These are phyloP conservation scores for Cordylochernes scorpioides DNA, from an alignment of 2,888 invertebrate genomes.

Conservation along the genomic window DNA sequence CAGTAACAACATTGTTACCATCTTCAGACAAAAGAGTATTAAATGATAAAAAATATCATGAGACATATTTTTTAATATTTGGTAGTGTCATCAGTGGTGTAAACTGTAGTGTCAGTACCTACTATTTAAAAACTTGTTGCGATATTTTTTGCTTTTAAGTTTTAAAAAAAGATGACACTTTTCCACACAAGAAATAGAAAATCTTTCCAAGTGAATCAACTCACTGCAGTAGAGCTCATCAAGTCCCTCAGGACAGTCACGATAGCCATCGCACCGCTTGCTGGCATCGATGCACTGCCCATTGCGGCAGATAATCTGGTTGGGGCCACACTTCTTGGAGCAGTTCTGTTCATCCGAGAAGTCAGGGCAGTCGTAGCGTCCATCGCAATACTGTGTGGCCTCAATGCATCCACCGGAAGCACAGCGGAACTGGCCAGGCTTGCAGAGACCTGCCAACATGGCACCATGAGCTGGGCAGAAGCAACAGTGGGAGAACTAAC, in stretches of 20 bases:
- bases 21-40: too few species aligned
- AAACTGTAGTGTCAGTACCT: too few species aligned
- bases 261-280: slow-evolving; percentile 12
- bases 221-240: slow-evolving; percentile 13
- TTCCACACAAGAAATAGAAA: too few species aligned
- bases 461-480: background rate
- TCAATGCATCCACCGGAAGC: slow-evolving; percentile 35
- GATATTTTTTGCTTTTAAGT: too few species aligned
- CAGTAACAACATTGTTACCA: too few species aligned
- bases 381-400: slow-evolving; percentile 30
- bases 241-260: slow-evolving; percentile 11
- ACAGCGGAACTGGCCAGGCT: slow-evolving; percentile 26
- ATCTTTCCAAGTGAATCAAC: too few species aligned
- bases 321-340: slow-evolving; percentile 7
- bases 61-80: too few species aligned
- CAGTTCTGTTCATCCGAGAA: slow-evolving; percentile 29
- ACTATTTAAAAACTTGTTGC: too few species aligned
- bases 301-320: slow-evolving; percentile 15
- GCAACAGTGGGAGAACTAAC: background rate
- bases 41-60: too few species aligned
- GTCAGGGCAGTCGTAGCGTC: slow-evolving; percentile 31
- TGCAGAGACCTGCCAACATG: background rate
- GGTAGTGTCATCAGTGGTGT: too few species aligned
- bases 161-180: too few species aligned
- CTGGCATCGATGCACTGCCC: slow-evolving; percentile 17